Conservation (phyloP, 2,113 vertebrate genomes). For the Pseudopipra pipra region DNA sequence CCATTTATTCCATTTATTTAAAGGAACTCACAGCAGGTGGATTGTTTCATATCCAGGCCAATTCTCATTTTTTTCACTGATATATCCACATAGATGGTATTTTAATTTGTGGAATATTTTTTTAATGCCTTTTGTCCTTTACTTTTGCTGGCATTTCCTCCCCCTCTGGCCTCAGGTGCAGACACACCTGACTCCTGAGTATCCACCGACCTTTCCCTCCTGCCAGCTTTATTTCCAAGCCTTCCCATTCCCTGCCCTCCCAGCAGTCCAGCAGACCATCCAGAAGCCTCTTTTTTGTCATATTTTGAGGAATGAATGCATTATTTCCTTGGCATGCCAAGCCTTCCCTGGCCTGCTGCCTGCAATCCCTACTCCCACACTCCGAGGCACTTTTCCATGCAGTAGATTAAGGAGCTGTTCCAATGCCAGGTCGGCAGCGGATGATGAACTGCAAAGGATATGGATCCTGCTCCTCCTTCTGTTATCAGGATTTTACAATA, state of each 20-base stretch:
- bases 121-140: background rate
- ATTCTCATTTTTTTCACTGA: background rate
- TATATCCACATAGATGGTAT: fast-evolving
- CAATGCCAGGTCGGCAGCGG: background rate
- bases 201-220: background rate
- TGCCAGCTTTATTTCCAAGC: conserved; percentile 4
- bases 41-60: background rate
- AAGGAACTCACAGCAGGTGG: background rate
- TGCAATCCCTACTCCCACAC: conserved; percentile 6
- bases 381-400: conserved; percentile 29
- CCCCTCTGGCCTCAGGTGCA: background rate
- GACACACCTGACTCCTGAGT: background rate
- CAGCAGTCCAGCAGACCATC: background rate
- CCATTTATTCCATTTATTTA: background rate
- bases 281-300: conserved; percentile 26
- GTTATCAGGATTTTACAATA: background rate
- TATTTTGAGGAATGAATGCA: conserved; percentile 15
- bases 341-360: background rate
- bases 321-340: conserved; percentile 24
- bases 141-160: background rate
- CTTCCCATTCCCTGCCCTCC: background rate
- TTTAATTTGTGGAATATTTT: background rate
- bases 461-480: conserved; percentile 38
- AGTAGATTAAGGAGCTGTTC: conserved; percentile 49
- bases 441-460: conserved; percentile 44